These are phyloP conservation scores for Rotaria sp. DNA, from an alignment of 2,888 invertebrate species.

Conservation along the genomic window DNA sequence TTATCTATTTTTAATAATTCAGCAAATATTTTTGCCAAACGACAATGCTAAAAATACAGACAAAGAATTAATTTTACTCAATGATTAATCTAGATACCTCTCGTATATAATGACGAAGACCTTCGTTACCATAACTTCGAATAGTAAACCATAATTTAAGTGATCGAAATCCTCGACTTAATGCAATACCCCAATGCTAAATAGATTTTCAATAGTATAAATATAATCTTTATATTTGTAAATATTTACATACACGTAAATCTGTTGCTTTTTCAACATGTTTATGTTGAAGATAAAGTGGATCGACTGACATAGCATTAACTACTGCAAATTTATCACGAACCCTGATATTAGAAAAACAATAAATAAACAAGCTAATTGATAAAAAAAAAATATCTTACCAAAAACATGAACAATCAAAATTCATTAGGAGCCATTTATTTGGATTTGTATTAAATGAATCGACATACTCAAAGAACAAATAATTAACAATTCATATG, in stretches of 20 bases:
- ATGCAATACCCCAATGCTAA: constrained; percentile 86
- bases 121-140: constrained; percentile 82
- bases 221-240: too few species aligned
- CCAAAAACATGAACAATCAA: constrained; percentile 91
- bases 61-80: constrained; percentile 56
- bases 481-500: background rate
- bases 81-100: constrained; percentile 52
- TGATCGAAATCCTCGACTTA: constrained; percentile 86
- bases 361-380: background rate
- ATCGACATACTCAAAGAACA: constrained; percentile 64
- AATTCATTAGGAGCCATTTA: constrained; percentile 90
- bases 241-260: constrained; percentile 62
- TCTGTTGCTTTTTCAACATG: constrained; percentile 68
- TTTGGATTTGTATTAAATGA: constrained; percentile 96
- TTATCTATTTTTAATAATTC: constrained; percentile 70
- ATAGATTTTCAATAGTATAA: background rate
- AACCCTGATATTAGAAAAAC: constrained; percentile 59
- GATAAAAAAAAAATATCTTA: background rate
- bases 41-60: constrained; percentile 64
- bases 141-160: constrained; percentile 96
- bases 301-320: constrained; percentile 91
- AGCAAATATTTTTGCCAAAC: constrained; percentile 81
- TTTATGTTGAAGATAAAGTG: constrained; percentile 89
- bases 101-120: constrained; percentile 82
- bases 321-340: constrained; percentile 79